These are phyloP conservation scores for Spodoptera litura DNA, from an alignment of 1,140 invertebrate genomes.

Conservation along the genomic window DNA sequence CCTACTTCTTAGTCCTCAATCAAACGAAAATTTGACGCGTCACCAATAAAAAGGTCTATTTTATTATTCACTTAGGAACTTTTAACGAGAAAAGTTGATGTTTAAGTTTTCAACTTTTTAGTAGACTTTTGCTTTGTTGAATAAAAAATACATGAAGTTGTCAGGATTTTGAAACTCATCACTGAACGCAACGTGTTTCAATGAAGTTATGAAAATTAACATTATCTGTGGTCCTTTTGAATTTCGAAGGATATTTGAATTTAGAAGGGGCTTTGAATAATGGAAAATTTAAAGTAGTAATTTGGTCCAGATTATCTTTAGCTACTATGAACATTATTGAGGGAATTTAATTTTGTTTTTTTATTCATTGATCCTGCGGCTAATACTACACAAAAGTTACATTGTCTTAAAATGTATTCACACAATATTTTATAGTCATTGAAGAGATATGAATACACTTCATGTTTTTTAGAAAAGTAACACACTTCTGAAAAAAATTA, in stretches of 20 bases:
- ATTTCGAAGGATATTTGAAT: not conserved
- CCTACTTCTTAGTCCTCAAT: slow-evolving; percentile 44
- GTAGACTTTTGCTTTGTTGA: slow-evolving; percentile 44
- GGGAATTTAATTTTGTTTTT: no score
- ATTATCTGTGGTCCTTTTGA: slow-evolving; percentile 4
- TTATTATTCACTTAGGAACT: slow-evolving; percentile 59
- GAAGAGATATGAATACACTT: no score
- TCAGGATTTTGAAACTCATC: slow-evolving; percentile 15
- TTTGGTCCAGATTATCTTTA: no score
- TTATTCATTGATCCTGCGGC: no score
- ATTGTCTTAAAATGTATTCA: no score
- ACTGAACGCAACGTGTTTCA: not conserved
- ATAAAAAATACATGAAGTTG: slow-evolving; percentile 44
- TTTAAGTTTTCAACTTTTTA: slow-evolving; percentile 53
- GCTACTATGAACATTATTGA: no score
- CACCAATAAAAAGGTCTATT: slow-evolving; percentile 53
- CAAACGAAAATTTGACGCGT: slow-evolving; percentile 57
- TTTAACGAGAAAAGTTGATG: slow-evolving; percentile 60
- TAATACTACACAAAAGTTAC: no score
- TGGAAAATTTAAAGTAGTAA: no score
- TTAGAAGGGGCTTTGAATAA: not conserved
- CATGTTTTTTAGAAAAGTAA: no score
- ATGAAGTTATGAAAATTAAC: slow-evolving; percentile 12
- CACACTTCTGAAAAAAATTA: no score
- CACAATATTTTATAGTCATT: no score